Base-by-base conservation (phyloP, 2,797 vertebrate species). In the Octomys mimax region DNA sequence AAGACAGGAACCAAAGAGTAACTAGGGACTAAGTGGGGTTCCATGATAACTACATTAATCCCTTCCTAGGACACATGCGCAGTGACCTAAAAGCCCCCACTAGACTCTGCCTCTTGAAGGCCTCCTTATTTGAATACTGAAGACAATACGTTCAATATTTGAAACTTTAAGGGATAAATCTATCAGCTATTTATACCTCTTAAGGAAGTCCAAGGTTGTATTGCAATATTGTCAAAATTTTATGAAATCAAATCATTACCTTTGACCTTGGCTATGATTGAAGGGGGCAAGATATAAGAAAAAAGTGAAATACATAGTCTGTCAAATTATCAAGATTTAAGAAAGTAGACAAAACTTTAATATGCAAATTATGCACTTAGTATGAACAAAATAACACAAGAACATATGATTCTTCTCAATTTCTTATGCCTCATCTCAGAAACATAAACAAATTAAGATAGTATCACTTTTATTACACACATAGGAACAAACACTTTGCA, bases 221-320 rank as follows among this genome's bases (percentile, higher is more conserved):
- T 12, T 42, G 14, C 9, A 33, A 1, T 54, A 80, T 4, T 86
- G 9, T 6, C 73, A 7, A 83, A 64, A 93, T 70, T 84, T 83
- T 92, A 87, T 61, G 19, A 57, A 85, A 80, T 85, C 59, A 77
- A 95, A 68, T 6, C 33, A 87, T 83, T 87, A 79, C 49, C 24
- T 93, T 89, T 84, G 31, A 91, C 18, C 19, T 79, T 94, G 46
- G 28, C 52, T 10, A 49, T 39, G n/a, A 96, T 12, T 54, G 18
- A 75, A 80, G 19, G 9, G 59, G 13, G 12, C 9, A 79, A 46
- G 1, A 61, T 5, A 42, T 26, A 89, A 73, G 46, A 54, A 62
- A 93, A 89, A 54, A 52, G 26, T 49, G 4, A 86, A 88, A 93
- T 73, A 82, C n/a, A 64, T 42, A 83, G 75, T 21, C 7, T 31